A percentile compares a stretch with the other conserved stretches of the same genome.
These are phyloP conservation scores for Bombus confusus DNA, from an alignment of 1,140 invertebrate species.

Conservation along the genomic window DNA sequence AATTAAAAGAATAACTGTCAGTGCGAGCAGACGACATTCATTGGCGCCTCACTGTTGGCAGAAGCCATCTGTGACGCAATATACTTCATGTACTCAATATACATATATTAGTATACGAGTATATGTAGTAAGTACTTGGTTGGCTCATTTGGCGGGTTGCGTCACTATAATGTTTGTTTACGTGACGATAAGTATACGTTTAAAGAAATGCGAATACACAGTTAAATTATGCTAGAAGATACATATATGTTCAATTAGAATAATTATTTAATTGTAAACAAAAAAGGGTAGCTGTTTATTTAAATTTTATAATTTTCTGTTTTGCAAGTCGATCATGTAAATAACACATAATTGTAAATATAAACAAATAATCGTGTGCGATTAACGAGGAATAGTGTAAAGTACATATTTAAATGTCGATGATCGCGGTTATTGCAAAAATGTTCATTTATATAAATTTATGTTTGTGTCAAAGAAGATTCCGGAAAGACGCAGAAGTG, in stretches of 20 bases:
- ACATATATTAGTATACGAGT: neutral
- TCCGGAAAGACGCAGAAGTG: conserved; percentile 11
- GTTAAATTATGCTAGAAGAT: neutral
- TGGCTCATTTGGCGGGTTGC: conserved; percentile 41
- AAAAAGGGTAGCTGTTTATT: neutral
- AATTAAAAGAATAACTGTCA: conserved; percentile 47
- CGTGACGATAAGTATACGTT: conserved; percentile 22
- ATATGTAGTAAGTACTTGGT: neutral
- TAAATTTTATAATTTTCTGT: neutral
- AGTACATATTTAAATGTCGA: neutral
- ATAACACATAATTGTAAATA: neutral
- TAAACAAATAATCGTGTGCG: neutral
- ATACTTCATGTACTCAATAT: conserved; percentile 13
- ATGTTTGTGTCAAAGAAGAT: conserved; percentile 32
- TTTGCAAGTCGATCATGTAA: neutral
- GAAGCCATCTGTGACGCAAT: conserved; percentile 27
- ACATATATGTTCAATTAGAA: neutral
- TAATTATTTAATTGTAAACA: neutral
- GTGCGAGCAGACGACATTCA: conserved; percentile 58
- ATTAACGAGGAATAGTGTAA: neutral
- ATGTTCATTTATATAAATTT: neutral
- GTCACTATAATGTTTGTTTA: conserved; percentile 68
- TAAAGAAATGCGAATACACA: conserved; percentile 41
- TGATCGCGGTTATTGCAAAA: neutral
- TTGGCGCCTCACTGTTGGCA: conserved; percentile 46